Percentiles rank a stretch among this genome's conserved stretches.
Evolutionary conservation across 2,113 vertebrate genomes (phyloP).

Genomic region (Platichthys flesus): DNA sequence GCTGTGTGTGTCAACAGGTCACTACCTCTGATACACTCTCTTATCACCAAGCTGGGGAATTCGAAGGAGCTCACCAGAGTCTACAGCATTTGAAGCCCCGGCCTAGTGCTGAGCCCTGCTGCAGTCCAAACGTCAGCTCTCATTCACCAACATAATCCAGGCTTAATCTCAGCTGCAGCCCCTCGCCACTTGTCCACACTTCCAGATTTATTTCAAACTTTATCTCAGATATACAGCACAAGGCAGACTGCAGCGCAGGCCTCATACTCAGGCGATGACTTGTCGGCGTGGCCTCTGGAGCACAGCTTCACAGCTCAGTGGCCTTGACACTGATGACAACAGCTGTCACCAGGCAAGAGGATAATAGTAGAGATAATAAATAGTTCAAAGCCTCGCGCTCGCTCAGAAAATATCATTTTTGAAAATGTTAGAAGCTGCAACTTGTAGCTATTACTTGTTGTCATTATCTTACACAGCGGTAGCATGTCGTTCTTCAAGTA

Average conservation of each 20-base stretch:
- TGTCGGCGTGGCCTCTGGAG: conserved; percentile 46
- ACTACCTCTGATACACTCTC: conserved; percentile 62
- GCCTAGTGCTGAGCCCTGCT: conserved; percentile 14
- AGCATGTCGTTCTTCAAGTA: conserved; percentile 13
- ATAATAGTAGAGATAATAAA: conserved; percentile 50
- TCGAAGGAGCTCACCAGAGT: conserved; percentile 55
- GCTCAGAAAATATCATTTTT: conserved; percentile 13
- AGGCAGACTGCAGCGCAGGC: conserved; percentile 10
- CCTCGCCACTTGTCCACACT: background rate
- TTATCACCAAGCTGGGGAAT: conserved; percentile 78
- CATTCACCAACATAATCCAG: conserved; percentile 5
- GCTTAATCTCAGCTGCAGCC: conserved; percentile 17
- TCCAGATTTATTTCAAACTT: conserved; percentile 29
- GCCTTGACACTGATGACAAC: conserved; percentile 65
- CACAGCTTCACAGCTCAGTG: conserved; percentile 63
- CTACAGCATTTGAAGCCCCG: conserved; percentile 40
- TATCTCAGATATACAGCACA: conserved; percentile 14
- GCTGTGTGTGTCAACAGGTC: conserved; percentile 48
- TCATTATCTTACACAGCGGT: conserved; percentile 13
- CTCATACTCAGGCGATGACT: conserved; percentile 54
- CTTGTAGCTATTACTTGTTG: conserved; percentile 16
- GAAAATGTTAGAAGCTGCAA: conserved; percentile 22
- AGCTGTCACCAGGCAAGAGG: conserved; percentile 67
- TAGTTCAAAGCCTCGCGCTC: conserved; percentile 45
- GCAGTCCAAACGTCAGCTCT: background rate